Evolutionary conservation across 2,888 invertebrate species (phyloP).

Genomic region (Pollenia angustigena): DNA sequence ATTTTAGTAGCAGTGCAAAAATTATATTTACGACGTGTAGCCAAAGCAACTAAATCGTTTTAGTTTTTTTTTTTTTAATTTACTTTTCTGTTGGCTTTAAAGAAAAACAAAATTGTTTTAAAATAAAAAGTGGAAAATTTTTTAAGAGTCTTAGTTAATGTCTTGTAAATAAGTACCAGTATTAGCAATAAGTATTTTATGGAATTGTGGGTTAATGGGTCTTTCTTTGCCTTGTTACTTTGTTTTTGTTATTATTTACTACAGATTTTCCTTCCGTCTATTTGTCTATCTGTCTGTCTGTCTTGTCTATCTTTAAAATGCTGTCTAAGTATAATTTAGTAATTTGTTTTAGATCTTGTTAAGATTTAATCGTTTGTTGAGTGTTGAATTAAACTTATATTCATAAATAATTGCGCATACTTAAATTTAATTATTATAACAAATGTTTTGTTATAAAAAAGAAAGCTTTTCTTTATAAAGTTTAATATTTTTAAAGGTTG

Average conservation of each 20-base stretch:
- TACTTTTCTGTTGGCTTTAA: background rate
- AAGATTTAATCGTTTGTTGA: conserved; percentile 18
- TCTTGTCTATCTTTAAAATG: background rate
- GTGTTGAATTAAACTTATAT: conserved; percentile 6
- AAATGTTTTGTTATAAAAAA: background rate
- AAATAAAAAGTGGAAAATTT: conserved; percentile 3
- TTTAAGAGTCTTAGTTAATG: conserved; percentile 47
- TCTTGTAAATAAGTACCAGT: conserved; percentile 33
- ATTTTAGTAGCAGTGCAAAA: conserved; percentile 54
- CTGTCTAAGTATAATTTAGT: background rate
- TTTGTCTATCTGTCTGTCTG: background rate
- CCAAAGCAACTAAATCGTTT: conserved; percentile 11
- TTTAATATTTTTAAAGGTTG: background rate
- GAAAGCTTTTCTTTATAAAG: conserved; percentile 5
- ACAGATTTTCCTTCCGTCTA: conserved; percentile 34
- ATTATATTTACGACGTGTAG: background rate
- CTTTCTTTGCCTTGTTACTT: conserved; percentile 28
- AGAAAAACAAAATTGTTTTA: conserved; percentile 3
- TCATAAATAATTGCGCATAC: conserved; percentile 7
- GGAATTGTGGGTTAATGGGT: conserved; percentile 75
- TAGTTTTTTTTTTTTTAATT: conserved; percentile 28
- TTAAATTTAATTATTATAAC: background rate
- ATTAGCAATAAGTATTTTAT: conserved; percentile 54
- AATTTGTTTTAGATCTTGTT: conserved; percentile 22
- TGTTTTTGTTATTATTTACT: background rate